Conservation (phyloP, 2,888 invertebrate genomes). For the Megalurothrips usitatus region DNA sequence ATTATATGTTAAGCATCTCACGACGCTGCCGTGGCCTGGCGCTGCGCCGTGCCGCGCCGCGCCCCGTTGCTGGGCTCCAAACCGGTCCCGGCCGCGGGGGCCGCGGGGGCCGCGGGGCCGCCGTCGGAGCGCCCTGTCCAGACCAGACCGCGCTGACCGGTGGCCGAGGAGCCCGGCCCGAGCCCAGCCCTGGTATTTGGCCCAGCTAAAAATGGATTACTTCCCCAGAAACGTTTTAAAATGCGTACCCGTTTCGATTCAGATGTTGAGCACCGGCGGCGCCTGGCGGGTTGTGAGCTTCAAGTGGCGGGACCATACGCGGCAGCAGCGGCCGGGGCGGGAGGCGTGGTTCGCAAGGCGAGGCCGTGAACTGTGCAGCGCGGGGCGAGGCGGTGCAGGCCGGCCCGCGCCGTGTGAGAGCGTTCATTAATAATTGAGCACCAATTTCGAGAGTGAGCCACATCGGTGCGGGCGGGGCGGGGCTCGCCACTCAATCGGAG, state of each 20-base stretch:
- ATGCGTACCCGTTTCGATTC: too few relatives aligned
- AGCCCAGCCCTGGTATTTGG: too few relatives aligned
- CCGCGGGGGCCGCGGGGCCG: background rate
- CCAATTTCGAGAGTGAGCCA: background rate
- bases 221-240: too few relatives aligned
- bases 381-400: background rate
- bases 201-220: too few relatives aligned
- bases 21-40: background rate
- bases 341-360: background rate
- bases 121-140: background rate
- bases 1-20: too few relatives aligned
- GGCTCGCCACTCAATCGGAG: background rate
- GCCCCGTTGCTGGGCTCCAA: background rate
- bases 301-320: too few relatives aligned
- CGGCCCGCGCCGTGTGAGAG: background rate
- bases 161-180: background rate
- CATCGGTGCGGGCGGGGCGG: background rate
- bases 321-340: too few relatives aligned
- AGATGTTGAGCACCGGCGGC: too few relatives aligned
- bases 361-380: background rate
- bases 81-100: background rate
- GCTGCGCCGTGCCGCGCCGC: background rate
- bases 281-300: too few relatives aligned
- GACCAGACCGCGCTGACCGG: background rate
- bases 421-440: background rate